A percentile compares a stretch with the other conserved stretches of the same genome.
Evolutionary conservation across 2,797 vertebrate species (phyloP).

Genomic region (Delichon dasypus): DNA sequence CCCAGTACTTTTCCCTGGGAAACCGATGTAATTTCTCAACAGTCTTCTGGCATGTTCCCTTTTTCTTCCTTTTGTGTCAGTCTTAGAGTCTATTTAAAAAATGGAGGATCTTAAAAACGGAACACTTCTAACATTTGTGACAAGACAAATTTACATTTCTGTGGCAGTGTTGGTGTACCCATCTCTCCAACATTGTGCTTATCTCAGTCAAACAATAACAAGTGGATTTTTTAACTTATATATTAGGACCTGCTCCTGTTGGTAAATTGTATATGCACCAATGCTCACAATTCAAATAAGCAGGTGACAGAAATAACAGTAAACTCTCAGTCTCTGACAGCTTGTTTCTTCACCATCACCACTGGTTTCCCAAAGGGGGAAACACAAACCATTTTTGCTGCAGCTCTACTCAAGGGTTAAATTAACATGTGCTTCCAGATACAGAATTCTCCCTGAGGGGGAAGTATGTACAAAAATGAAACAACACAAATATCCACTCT

Average conservation of each 20-base stretch:
- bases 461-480: conserved; percentile 37
- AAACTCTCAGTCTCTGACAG: not conserved
- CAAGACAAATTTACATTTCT: not conserved
- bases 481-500: conserved; percentile 29
- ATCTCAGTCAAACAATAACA: not conserved
- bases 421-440: conserved; percentile 26
- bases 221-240: not conserved
- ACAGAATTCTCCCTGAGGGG: conserved; percentile 43
- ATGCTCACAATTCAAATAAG: not conserved
- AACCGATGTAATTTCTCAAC: not conserved
- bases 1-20: not conserved
- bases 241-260: not conserved
- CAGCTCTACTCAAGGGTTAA: conserved; percentile 43
- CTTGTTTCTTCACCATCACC: not conserved
- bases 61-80: not conserved
- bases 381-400: not conserved
- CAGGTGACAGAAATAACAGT: not conserved
- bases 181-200: not conserved
- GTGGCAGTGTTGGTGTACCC: not conserved
- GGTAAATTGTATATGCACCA: not conserved
- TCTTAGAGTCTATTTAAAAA: not conserved
- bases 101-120: not conserved
- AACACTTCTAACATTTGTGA: not conserved
- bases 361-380: not conserved
- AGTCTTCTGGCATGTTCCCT: not conserved